Conservation (phyloP, 2,797 vertebrate species). For the Scyliorhinus canicula region DNA sequence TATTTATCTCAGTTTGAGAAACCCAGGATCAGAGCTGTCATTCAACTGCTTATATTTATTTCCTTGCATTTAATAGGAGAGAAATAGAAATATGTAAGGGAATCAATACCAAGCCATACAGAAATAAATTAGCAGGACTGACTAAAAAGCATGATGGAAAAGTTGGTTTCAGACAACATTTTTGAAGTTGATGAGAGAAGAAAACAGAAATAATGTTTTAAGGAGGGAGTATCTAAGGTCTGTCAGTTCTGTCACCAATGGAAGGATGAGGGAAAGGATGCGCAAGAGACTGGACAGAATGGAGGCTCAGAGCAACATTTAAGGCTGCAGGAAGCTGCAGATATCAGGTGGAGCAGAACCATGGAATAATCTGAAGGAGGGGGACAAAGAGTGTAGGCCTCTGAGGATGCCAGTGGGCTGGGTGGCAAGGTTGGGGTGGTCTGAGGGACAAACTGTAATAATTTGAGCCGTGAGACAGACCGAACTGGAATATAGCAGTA, state of each 20-base stretch:
- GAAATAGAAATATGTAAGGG: not conserved
- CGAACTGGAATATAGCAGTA: not conserved
- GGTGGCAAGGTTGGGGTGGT: not conserved
- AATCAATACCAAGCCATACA: not conserved
- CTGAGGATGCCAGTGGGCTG: not conserved
- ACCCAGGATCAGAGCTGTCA: not conserved
- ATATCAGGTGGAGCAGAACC: not conserved
- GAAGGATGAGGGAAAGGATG: too few relatives aligned
- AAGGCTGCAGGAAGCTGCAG: not conserved
- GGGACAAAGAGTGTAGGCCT: not conserved
- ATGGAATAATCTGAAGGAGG: not conserved
- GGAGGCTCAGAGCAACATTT: not conserved
- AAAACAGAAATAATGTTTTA: not conserved
- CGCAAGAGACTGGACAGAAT: not conserved
- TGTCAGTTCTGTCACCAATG: not conserved
- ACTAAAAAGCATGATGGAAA: not conserved
- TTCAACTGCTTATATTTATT: not conserved
- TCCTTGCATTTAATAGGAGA: not conserved
- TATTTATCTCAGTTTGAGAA: not conserved
- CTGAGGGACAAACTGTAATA: not conserved
- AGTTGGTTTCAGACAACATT: not conserved
- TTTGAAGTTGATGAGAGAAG: not conserved
- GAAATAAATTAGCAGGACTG: not conserved
- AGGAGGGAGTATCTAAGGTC: too few relatives aligned
- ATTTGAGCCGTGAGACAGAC: not conserved